Evolutionary conservation across 2,113 vertebrate genomes (phyloP).

Genomic region (Corythornis madagascariensis): DNA sequence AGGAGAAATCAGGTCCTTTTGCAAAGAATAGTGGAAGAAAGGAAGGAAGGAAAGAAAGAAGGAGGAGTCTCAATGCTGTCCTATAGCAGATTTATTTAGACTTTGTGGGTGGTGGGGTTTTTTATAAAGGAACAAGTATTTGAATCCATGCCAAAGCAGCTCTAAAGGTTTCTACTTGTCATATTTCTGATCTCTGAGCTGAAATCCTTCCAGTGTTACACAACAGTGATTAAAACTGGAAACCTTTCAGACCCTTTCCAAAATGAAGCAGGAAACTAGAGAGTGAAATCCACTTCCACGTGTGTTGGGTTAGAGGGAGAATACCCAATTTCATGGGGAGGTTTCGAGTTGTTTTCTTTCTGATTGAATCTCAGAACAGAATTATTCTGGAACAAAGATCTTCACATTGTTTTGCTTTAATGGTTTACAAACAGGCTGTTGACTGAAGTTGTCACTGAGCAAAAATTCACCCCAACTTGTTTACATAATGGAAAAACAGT

Average conservation of each 20-base stretch:
- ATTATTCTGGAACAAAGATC: background rate
- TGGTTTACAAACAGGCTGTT: conserved; percentile 30
- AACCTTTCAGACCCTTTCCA: conserved; percentile 30
- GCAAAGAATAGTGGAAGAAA: background rate
- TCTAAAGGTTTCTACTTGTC: conserved; percentile 43
- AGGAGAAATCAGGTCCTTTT: background rate
- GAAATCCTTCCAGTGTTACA: conserved; percentile 59
- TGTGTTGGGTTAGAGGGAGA: background rate
- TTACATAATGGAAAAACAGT: conserved; percentile 25
- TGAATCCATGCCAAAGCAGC: background rate
- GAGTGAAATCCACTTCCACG: background rate
- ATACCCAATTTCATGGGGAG: background rate
- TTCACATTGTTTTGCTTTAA: conserved; percentile 33
- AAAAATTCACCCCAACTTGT: conserved; percentile 26
- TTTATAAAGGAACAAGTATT: background rate
- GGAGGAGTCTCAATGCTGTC: background rate
- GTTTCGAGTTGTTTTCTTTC: conserved; percentile 11
- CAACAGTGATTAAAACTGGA: conserved; percentile 44
- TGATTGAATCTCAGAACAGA: conserved; percentile 9
- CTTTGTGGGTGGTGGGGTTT: background rate
- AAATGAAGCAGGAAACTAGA: background rate
- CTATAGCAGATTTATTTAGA: background rate
- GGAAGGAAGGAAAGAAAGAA: background rate
- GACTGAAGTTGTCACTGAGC: conserved; percentile 44
- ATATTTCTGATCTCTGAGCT: conserved; percentile 39